Conservation (phyloP, 1,140 invertebrate genomes). For the Magallana ariakensis region DNA sequence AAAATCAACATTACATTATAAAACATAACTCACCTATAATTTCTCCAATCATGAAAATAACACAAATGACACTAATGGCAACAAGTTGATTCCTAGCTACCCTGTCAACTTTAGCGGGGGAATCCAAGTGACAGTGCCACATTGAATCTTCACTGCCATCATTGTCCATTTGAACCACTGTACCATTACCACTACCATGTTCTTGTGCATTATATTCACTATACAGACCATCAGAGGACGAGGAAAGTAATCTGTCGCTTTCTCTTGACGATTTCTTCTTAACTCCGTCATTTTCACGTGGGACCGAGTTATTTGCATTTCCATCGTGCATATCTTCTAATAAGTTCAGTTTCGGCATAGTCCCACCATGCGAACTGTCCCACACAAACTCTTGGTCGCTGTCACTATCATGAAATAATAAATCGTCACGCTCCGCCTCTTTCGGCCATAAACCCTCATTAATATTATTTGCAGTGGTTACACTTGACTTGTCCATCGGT, state of each 20-base stretch:
- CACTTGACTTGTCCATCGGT: neutral
- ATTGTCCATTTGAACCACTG: neutral
- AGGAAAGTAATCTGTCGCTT: neutral
- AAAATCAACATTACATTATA: neutral
- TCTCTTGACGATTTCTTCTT: neutral
- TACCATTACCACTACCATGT: neutral
- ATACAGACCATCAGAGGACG: constrained; percentile 7
- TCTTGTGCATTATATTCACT: constrained; percentile 13
- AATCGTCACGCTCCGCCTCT: constrained; percentile 28
- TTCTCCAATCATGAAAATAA: constrained; percentile 96
- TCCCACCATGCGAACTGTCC: neutral
- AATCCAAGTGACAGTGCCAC: constrained; percentile 64
- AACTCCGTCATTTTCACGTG: neutral
- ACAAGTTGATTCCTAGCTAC: constrained; percentile 90
- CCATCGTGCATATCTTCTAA: neutral
- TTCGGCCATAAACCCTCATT: neutral
- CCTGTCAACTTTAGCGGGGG: constrained; percentile 59
- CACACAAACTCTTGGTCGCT: neutral
- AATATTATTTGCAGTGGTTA: neutral
- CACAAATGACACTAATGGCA: constrained; percentile 91
- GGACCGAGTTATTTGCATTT: neutral
- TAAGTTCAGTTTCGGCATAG: neutral
- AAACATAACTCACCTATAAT: constrained; percentile 84
- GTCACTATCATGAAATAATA: constrained; percentile 15
- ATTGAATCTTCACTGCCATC: neutral